phyloP scores from a whole-genome alignment of 2,888 invertebrate species.

The Spatulosminthurus flaviceps region DNA sequence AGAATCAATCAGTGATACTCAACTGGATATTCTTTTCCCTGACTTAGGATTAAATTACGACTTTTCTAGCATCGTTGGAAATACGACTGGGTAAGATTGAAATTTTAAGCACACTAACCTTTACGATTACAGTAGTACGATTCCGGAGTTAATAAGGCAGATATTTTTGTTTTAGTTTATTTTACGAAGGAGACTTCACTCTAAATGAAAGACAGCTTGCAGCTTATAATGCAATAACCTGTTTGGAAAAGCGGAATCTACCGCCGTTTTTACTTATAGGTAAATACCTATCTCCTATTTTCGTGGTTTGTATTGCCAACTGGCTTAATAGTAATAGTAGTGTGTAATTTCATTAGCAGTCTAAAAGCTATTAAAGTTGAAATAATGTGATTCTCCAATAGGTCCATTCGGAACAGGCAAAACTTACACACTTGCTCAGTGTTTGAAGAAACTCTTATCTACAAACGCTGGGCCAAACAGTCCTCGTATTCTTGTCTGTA shows the following conservation, averaged over 20 bases:
- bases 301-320: neutral
- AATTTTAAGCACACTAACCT: neutral
- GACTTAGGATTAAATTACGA: slow-evolving; percentile 45
- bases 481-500: slow-evolving; percentile 80
- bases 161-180: slow-evolving; percentile 45
- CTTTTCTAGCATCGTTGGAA: slow-evolving; percentile 3
- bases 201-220: slow-evolving; percentile 54
- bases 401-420: slow-evolving; percentile 88
- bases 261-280: slow-evolving; percentile 78
- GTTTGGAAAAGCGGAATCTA: slow-evolving; percentile 64
- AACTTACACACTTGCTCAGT: slow-evolving; percentile 80
- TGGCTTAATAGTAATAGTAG: neutral
- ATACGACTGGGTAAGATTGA: slow-evolving; percentile 36
- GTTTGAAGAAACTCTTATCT: slow-evolving; percentile 74
- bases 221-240: slow-evolving; percentile 56
- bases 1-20: slow-evolving; percentile 50
- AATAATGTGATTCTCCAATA: slow-evolving; percentile 52
- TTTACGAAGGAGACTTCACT: slow-evolving; percentile 55
- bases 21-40: slow-evolving; percentile 57
- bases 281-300: slow-evolving; percentile 59
- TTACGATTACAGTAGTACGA: neutral
- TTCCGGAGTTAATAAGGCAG: neutral
- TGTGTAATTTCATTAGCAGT: too few relatives aligned
- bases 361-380: slow-evolving; percentile 7
- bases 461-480: slow-evolving; percentile 68